Base-by-base conservation (phyloP, 2,113 vertebrate genomes). In the Zeus faber region DNA sequence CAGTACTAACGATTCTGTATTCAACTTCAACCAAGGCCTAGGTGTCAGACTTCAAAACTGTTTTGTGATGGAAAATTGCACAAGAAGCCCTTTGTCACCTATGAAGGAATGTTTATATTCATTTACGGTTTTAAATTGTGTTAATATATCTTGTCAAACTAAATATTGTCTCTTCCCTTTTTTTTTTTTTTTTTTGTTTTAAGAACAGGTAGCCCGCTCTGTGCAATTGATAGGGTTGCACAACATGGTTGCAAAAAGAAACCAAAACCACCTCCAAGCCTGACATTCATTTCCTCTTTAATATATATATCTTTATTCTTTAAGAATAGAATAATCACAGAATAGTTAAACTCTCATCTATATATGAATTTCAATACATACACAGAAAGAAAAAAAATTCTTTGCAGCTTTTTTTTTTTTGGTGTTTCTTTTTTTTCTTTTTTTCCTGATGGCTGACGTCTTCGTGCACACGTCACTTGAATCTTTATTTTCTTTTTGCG, bases 301-400 rank as follows among this genome's bases (percentile, higher is more conserved):
- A 79, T 84, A 90, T 72, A 90, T 72, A 76, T 47, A 80, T 77
- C 63, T 88, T 89, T 87, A 88, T 88, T 87, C 79, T 88, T 85
- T 80, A 87, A 88, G 86, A 91, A 91, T 83, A 89, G 53, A 88
- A 76, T 87, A 60, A 79, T 72, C 68, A 83, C 78, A 76, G 72
- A 84, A 86, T 82, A 77, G 46, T 74, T 77, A 65, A 76, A 79
- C 68, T 61, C 70, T 74, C 61, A 77, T 65, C 78, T 88, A 89
- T 88, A 85, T 88, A 90, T 89, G 86, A 80, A 83, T 81, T 77
- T 85, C 67, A 85, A 75, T 83, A 87, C 81, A 87, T 89, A 87
- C 77, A 89, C 83, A 70, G n/a, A n/a, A n/a, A n/a, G n/a, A n/a
- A n/a, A n/a, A 79, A 73, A 84, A 78, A 74, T 71, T 60, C 63